These are phyloP conservation scores for Ophiothrix spiculata DNA, from an alignment of 35 echinoderm and acorn worm species.

Conservation along the genomic window DNA sequence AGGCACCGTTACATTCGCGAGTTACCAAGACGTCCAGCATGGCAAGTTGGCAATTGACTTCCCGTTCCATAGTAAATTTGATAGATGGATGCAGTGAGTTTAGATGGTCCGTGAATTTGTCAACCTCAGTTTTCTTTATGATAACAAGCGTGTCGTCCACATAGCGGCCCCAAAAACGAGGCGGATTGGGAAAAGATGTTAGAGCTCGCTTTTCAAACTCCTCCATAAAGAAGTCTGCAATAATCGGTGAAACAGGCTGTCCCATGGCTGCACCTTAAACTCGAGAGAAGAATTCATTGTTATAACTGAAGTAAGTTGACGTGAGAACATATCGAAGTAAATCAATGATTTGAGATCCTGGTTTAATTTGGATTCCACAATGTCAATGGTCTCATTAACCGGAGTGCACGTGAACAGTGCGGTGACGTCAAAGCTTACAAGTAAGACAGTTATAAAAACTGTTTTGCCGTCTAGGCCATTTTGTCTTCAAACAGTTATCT, in stretches of 20 bases:
- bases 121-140: background rate
- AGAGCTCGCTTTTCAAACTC: conserved; percentile 18
- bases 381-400: no score
- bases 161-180: conserved; percentile 40
- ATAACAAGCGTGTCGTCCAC: conserved; percentile 52
- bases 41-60: background rate
- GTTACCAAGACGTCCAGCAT: conserved; percentile 13
- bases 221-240: conserved; percentile 19
- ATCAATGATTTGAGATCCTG: conserved; percentile 18
- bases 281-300: background rate
- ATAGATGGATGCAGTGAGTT: conserved; percentile 32
- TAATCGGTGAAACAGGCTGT: background rate
- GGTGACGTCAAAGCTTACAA: no score
- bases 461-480: no score
- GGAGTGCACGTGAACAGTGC: no score
- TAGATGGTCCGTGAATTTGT: conserved; percentile 32
- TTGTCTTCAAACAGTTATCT: no score
- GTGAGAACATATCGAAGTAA: background rate
- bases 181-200: background rate
- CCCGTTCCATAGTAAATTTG: conserved; percentile 45
- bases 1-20: background rate
- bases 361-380: no score
- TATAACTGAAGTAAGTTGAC: conserved; percentile 3
- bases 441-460: no score
- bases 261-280: conserved; percentile 8